Evolutionary conservation across 1,140 invertebrate genomes (phyloP), one percentile per base, ranked within the genome.

Genomic region (Drosophila virilis): DNA sequence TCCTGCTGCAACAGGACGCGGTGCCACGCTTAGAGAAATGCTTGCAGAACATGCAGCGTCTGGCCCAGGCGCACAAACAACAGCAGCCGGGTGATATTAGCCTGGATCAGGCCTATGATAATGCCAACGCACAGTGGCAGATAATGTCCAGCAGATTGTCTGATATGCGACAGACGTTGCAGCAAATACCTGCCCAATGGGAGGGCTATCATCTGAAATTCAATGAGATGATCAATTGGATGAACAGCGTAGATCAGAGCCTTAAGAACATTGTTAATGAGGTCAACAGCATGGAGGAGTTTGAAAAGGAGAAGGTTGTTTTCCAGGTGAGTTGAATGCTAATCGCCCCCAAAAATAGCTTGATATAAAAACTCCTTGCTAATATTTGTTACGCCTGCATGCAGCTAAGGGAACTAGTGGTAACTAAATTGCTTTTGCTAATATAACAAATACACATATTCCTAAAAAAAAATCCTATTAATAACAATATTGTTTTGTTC

Each of bases 171-270:
- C 93, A 95, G 64, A 96, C 97, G 68, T 92, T 98, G 37, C 96
- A 97, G 78, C 95, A 97, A 91, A 96, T 98, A 71, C 97, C 97
- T 5, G 96, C 97, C 59, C 96, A 98, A 90, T 98, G 97, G 98
- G 95, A 96, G 61, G 94, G 95, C 8, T 98, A 98, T 80, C 95
- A 95, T 92, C 92, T 95, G 48, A 97, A 96, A 94, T 97, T 97
- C 86, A 93, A 94, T 32, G 96, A 96, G 61, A 97, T 98, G 94
- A 95, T 95, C n/a, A 92, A 93, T 43, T 99, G 98, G 97, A 98
- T 98, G 97, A 95, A 97, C 85, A 94, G 95, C 50, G 96, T 99
- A 0, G 97, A 98, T 86, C 94, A 94, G 58, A 96, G 96, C 32
- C 94, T 98, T 68, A 95, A 96, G 81, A 96, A 95, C 59, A 96